Evolutionary conservation across 2,113 vertebrate genomes (phyloP).

Genomic region (Siniperca chuatsi): DNA sequence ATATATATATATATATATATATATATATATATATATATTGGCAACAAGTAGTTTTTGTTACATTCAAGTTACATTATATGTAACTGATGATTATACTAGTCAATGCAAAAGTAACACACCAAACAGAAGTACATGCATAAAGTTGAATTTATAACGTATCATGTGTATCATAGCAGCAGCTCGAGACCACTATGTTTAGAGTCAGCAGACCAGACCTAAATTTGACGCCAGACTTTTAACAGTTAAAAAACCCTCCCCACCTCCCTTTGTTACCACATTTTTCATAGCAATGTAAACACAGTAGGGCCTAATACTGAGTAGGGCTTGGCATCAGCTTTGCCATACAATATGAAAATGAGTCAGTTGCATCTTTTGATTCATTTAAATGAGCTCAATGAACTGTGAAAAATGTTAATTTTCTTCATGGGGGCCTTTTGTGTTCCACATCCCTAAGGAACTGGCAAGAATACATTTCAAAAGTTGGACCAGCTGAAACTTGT

Average conservation of each 20-base stretch:
- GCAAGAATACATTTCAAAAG: slow-evolving; percentile 66
- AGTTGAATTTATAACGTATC: not conserved
- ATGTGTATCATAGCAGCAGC: not conserved
- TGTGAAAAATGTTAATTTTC: slow-evolving; percentile 79
- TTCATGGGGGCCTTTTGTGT: slow-evolving; percentile 75
- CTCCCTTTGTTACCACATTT: slow-evolving; percentile 16
- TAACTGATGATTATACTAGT: not conserved
- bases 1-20: too few species aligned
- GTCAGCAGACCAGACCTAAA: slow-evolving; percentile 2
- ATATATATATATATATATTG: too few species aligned
- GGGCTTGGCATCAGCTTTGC: slow-evolving; percentile 39
- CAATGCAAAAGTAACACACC: not conserved
- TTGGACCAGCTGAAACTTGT: slow-evolving; percentile 61
- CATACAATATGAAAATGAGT: slow-evolving; percentile 67
- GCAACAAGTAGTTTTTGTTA: not conserved
- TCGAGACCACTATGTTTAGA: not conserved
- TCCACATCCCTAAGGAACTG: slow-evolving; percentile 63
- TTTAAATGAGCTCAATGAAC: slow-evolving; percentile 79
- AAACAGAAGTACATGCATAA: not conserved
- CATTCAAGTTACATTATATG: not conserved
- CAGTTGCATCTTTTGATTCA: slow-evolving; percentile 75
- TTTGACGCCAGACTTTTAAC: slow-evolving; percentile 25
- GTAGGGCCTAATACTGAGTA: slow-evolving; percentile 22
- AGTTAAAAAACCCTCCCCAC: not conserved
- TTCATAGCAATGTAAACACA: slow-evolving; percentile 39